These are phyloP conservation scores for Lasioglossum malachurum DNA, from an alignment of 2,888 invertebrate genomes.

Conservation along the genomic window DNA sequence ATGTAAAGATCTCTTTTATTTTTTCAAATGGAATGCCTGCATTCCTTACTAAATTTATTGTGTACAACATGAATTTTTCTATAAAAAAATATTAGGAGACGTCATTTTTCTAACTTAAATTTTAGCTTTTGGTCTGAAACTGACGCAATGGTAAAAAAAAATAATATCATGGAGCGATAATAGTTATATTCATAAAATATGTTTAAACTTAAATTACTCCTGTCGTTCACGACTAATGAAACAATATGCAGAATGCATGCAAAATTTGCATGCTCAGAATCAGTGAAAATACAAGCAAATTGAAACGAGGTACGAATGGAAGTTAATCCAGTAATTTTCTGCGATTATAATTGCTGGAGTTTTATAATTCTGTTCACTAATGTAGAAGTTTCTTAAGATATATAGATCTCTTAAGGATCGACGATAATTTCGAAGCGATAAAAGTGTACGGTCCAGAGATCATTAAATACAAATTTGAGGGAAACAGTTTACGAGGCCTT, in stretches of 20 bases:
- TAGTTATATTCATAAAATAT: no score
- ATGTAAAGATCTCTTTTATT: neutral
- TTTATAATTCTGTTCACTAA: neutral
- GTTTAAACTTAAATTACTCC: no score
- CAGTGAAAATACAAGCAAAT: no score
- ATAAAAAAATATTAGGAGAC: neutral
- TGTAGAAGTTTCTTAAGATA: no score
- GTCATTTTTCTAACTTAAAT: neutral
- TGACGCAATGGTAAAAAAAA: no score
- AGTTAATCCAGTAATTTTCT: no score
- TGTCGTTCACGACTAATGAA: no score
- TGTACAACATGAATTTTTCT: neutral
- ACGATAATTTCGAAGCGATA: neutral
- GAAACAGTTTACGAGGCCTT: constrained; percentile 35
- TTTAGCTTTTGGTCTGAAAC: neutral
- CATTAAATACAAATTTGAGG: constrained; percentile 31
- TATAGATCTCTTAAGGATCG: neutral
- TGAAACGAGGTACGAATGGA: no score
- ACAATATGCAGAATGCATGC: no score
- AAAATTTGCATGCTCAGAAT: no score
- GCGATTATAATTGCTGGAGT: neutral
- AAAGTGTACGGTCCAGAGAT: neutral
- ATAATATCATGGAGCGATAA: no score
- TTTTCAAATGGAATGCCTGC: neutral
- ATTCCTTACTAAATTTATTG: neutral